Evolutionary conservation across 2,113 vertebrate species (phyloP), one percentile per base, ranked within the genome.

Genomic region (Notarius lentiginosus): DNA sequence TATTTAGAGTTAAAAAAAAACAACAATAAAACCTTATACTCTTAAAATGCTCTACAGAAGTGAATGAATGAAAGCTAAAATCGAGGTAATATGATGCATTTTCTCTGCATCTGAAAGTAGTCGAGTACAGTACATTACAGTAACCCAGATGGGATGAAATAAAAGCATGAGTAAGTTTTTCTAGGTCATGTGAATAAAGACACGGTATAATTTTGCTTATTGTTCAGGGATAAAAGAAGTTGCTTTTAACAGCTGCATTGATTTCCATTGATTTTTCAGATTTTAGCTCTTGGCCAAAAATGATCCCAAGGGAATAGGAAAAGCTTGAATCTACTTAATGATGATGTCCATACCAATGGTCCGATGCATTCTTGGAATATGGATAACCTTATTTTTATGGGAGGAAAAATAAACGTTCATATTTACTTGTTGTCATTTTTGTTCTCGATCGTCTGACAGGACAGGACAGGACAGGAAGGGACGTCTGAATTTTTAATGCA

Each of bases 401-500:
- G 55, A 58, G 41, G 24, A 49, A 56, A 82, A 85, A 24, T 30
- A 85, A 51, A 61, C 58, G 30, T 58, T 80, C 24, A 65, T 41
- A 56, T 66, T 53, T 76, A 34, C 24, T 77, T n/a, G 47, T 60
- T 89, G 53, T 82, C 65, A 85, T 81, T 60, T 65, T 41, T 20
- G 79, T 70, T 73, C 65, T 58, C 11, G 70, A 15, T 81, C 60
- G 15, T 86, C 1, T 86, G 72, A 84, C 84, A 83, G 87, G 89
- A 88, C 85, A 83, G 87, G 89, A 88, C 85, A 86, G 87, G 75
- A 83, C 80, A 85, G 47, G 34, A 83, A 65, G 34, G 20, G 73
- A 63, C 84, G 83, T 84, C 82, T 53, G 75, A 85, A 73, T 85
- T 86, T 84, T 82, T 87, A 18, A 56, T 1, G n/a, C 24, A 75